Evolutionary conservation across 1,140 invertebrate genomes (phyloP), one percentile per base, ranked within the genome.

Genomic region (Cotesia vestalis): DNA sequence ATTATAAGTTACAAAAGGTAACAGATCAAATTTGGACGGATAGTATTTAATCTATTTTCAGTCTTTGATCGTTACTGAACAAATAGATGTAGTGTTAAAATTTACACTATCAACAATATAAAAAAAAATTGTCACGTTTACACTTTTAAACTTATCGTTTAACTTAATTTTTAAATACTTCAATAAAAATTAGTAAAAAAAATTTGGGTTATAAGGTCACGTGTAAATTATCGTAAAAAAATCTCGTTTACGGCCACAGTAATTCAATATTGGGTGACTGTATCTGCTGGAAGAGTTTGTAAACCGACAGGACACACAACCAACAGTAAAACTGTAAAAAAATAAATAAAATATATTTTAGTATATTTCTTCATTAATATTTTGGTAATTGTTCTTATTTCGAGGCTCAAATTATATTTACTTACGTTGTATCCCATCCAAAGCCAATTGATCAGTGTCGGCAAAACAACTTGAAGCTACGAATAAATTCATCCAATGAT

Each of bases 251-350:
- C 73, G 91, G 91, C 88, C 91, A 92, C 12, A 94, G 82, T 55
- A 94, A 88, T 84, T 94, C 94, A 84, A 96, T 95, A 82, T 95
- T 94, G n/a, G 94, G 94, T 63, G 93, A 94, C 77, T 96, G 94
- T 81, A 93, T 87, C 72, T 92, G 86, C 77, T 92, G 88, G 77
- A 95, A 92, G 66, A 94, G 89, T 86, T 94, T 91, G 82, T 96
- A 96, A 78, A 94, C 92, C 0, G 94, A 94, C 73, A 92, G 91
- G 8, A 96, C 94, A 72, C 93, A 94, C 0, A 96, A 78, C 91
- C 94, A 94, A 79, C 94, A 95, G 80, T 96, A 96, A 34, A 94
- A 89, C 94, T 96, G 87, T 75, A 91, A 91, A 77, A 73, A 72
- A 73, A 71, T 68, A 72, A 55, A 61, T 72, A 38, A n/a, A 55